Evolutionary conservation across 2,113 vertebrate species (phyloP).

Genomic region (Brevimyrus niger): DNA sequence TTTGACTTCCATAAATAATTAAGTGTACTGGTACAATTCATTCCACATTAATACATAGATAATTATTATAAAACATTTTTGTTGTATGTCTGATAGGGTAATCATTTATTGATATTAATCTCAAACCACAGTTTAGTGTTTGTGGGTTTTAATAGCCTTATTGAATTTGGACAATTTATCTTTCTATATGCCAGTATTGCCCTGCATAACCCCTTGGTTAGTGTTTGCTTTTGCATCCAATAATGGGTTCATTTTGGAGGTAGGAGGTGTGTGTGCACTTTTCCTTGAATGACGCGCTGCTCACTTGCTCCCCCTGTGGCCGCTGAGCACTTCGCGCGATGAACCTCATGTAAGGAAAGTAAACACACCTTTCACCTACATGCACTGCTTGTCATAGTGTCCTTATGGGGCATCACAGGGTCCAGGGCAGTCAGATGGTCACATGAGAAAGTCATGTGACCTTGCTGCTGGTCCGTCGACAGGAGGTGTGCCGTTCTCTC

Average conservation of each 20-base stretch:
- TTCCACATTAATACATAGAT: neutral
- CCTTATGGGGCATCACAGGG: neutral
- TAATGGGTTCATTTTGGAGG: neutral
- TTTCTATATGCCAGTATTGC: neutral
- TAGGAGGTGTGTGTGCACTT: neutral
- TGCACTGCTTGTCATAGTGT: constrained; percentile 19
- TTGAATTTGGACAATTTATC: neutral
- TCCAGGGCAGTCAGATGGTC: constrained; percentile 15
- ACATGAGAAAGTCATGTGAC: neutral
- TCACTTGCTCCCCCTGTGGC: neutral
- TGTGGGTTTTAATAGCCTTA: neutral
- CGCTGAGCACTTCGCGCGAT: neutral
- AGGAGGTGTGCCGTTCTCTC: neutral
- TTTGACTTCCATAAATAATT: neutral
- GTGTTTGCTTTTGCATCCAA: neutral
- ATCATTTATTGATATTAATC: neutral
- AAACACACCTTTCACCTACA: constrained; percentile 41
- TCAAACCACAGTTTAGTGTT: neutral
- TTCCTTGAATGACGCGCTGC: neutral
- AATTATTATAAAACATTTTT: neutral
- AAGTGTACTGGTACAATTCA: neutral
- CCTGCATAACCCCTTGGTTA: neutral
- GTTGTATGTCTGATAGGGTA: neutral
- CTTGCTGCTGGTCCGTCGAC: neutral
- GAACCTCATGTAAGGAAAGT: constrained; percentile 14